Base-by-base conservation (phyloP, 2,113 vertebrate species). In the Melanotaenia duboulayi region DNA sequence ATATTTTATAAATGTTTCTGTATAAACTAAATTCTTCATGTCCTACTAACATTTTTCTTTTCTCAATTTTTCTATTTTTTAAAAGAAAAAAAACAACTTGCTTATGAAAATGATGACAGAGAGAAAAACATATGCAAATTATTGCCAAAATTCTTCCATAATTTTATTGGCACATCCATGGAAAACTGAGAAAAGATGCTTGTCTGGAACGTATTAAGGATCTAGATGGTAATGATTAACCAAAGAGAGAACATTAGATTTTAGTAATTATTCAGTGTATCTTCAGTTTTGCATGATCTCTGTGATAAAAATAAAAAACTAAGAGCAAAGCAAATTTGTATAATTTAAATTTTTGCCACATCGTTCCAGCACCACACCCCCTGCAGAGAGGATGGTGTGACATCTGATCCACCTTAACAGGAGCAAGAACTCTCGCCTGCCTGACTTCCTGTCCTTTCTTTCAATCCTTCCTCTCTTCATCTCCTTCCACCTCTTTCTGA, bases 381-480 rank as follows among this genome's bases (percentile, higher is more conserved):
- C 68, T 49, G 51, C 55, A 49, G 66, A 71, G 69, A 73, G 23
- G 69, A 71, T 63, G 58, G 48, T 57, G 55, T 69, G 83, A 85
- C 75, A 89, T 69, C 37, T 60, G 71, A 90, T 76, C 83, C 22
- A 9, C 56, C 52, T 70, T 16, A 24, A 56, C 37, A 69, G 61
- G 42, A 78, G 44, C 77, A 65, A 61, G 74, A 75, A 20, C 25
- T 3, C 56, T 71, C 24, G 46, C 78, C 84, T 68, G 75, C 70
- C 52, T 16, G 25, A 85, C 84, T 89, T 91, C 87, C 89, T 87
- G 74, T 82, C 68, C 58, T 84, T 76, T 78, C 68, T 85, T 84
- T 89, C 87, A 81, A 78, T 88, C 77, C 70, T 78, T 80, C 80
- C 78, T 78, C 79, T 71, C 51, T 73, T 76, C 67, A 84, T 87